A percentile compares a stretch with the other conserved stretches of the same genome.
phyloP scores from a whole-genome alignment of 2,888 invertebrate species.

The Enchytraeus crypticus region DNA sequence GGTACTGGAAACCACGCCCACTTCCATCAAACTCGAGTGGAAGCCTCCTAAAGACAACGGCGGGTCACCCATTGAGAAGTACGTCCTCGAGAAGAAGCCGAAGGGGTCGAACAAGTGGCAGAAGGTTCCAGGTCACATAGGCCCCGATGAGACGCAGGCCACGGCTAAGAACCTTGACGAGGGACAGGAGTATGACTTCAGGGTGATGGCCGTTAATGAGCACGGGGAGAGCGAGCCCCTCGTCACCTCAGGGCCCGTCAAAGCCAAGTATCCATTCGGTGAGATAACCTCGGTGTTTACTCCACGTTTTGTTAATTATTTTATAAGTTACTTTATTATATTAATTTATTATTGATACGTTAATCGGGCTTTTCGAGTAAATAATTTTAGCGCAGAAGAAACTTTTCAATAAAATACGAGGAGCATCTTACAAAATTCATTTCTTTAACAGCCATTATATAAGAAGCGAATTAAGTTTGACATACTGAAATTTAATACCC shows the following conservation, averaged over 20 bases:
- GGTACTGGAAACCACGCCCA: constrained; percentile 88
- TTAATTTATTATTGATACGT: no score
- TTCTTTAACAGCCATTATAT: no score
- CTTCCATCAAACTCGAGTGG: constrained; percentile 90
- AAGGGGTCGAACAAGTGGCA: constrained; percentile 49
- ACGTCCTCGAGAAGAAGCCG: constrained; percentile 85
- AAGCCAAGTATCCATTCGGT: constrained; percentile 89
- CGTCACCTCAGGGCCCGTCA: constrained; percentile 76
- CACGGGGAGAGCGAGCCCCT: constrained; percentile 93
- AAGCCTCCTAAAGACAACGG: constrained; percentile 93
- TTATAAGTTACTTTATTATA: no score
- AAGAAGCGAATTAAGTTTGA: no score
- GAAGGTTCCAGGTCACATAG: constrained; percentile 30
- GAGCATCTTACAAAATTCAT: no score
- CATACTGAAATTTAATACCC: no score
- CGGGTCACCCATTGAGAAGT: constrained; percentile 86
- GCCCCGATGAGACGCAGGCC: constrained; percentile 25
- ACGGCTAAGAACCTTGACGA: constrained; percentile 82
- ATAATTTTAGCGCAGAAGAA: no score
- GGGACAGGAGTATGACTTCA: constrained; percentile 89
- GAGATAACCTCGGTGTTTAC: constrained; percentile 24
- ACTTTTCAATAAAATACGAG: no score
- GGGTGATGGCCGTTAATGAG: constrained; percentile 95
- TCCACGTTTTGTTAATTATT: not conserved
- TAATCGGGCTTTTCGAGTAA: no score